Evolutionary conservation across 1,140 invertebrate genomes (phyloP).

Genomic region (Paracyclopina nana): DNA sequence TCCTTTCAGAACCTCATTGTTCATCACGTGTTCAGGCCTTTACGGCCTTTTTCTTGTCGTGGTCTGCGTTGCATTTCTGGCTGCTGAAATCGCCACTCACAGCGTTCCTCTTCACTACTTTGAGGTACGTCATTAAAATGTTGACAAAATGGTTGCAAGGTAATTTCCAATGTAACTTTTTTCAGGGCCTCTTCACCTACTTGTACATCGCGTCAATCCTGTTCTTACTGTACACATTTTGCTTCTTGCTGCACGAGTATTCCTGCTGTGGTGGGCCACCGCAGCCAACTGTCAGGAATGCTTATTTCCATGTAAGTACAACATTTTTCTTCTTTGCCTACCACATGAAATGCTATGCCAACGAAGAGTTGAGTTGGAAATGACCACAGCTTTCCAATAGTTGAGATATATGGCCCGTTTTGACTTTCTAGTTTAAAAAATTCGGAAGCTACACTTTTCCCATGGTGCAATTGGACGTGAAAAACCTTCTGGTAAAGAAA

Average conservation of each 20-base stretch:
- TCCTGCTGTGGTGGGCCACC: conserved; percentile 25
- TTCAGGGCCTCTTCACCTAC: conserved; percentile 89
- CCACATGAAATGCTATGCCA: too few species aligned
- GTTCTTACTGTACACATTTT: conserved; percentile 88
- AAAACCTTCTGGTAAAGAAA: too few species aligned
- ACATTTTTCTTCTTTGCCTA: too few species aligned
- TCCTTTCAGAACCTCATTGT: conserved; percentile 63
- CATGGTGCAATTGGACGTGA: too few species aligned
- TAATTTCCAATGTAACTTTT: conserved; percentile 12
- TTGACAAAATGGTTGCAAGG: background rate
- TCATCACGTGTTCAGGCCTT: conserved; percentile 82
- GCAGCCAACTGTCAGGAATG: conserved; percentile 4
- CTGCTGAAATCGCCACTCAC: conserved; percentile 77
- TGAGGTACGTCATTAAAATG: conserved; percentile 37
- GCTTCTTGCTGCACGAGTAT: conserved; percentile 80
- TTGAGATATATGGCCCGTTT: too few species aligned
- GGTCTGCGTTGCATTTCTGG: conserved; percentile 71
- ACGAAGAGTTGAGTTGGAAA: too few species aligned
- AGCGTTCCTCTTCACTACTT: conserved; percentile 66
- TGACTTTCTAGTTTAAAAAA: too few species aligned
- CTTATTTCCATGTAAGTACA: conserved; percentile 15
- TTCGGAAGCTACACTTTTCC: too few species aligned
- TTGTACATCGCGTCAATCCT: conserved; percentile 82
- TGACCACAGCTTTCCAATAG: too few species aligned
- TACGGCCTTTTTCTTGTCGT: conserved; percentile 78